A percentile compares a stretch with the other conserved stretches of the same genome.
phyloP scores from a whole-genome alignment of 2,797 vertebrate genomes.

The Tinamus major region DNA sequence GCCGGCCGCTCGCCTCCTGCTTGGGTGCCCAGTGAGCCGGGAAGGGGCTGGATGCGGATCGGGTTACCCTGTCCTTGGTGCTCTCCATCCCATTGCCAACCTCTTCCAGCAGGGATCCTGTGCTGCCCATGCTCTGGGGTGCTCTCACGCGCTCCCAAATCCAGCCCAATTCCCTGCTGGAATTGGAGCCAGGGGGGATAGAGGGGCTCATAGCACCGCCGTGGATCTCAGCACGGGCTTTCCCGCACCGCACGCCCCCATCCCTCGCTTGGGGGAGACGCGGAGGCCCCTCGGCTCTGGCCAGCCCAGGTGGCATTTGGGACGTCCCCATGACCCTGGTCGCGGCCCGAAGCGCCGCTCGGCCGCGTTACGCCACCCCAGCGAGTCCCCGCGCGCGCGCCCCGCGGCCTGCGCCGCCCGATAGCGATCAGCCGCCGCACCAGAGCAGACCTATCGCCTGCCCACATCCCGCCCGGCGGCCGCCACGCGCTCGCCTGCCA shows the following conservation, averaged over 20 bases:
- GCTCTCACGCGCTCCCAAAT: too few relatives aligned
- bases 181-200: too few relatives aligned
- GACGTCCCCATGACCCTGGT: too few relatives aligned
- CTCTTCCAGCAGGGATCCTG: too few relatives aligned
- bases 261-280: not conserved
- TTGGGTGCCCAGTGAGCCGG: not conserved
- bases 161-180: too few relatives aligned
- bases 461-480: not conserved
- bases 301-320: too few relatives aligned
- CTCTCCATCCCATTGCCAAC: too few relatives aligned
- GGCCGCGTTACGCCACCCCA: fast-evolving
- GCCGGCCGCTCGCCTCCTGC: not conserved
- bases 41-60: not conserved
- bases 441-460: not conserved
- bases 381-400: not conserved
- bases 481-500: too few relatives aligned
- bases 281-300: fast-evolving
- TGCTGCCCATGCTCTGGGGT: too few relatives aligned
- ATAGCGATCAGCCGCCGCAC: not conserved
- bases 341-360: not conserved
- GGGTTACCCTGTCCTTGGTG: not conserved
- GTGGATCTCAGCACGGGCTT: not conserved
- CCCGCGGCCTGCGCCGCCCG: not conserved
- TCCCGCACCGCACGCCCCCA: not conserved
- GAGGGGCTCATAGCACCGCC: not conserved